Evolutionary conservation across 2,797 vertebrate species (phyloP), one percentile per base, ranked within the genome.

Genomic region (Erithacus rubecula): DNA sequence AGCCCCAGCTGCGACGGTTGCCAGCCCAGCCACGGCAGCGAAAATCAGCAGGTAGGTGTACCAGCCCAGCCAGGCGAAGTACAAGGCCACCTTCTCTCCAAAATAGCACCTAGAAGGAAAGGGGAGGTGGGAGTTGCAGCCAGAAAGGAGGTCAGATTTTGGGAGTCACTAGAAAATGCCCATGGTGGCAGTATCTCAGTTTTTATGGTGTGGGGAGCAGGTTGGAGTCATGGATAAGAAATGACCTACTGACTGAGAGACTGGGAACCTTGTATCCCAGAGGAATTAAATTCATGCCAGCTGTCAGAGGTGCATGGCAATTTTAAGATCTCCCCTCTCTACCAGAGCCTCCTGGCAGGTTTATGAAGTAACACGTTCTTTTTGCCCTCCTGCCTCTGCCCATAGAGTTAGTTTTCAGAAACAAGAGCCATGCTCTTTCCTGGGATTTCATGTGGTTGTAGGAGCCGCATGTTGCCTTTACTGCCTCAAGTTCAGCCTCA

Each of bases 51-150:
- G 97, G 69, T 68, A 98, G 20, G 99, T 99, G 96, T 99, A 99
- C 99, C 99, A 99, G 80, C 99, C 98, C 67, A 99, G 96, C 99
- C 99, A 99, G 77, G 99, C 97, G 13, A 99, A 99, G 97, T 99
- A 99, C 86, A 99, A 95, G 10, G 99, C 99, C 95, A 99, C 98
- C 96, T 99, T 99, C 97, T 99, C 99, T 3, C 99, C 99, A 51
- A 99, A 99, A 95, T 99, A 99, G 80, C 94, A 65, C 97, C 99
- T 99, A 69, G 37, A 90, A 47, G 72, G 37, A 58, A 37, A 67
- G 37, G 10, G 4, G 55, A 67, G 20, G 29, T 46, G 14, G 11
- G 30, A 26, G 11, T 30, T 56, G 36, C 27, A 64, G 60, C 26
- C 60, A 49, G 24, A 22, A n/a, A 37, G 10, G 43, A 23, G 49